Base-by-base conservation (phyloP, 2,888 invertebrate genomes). In the Andricus curvator region DNA sequence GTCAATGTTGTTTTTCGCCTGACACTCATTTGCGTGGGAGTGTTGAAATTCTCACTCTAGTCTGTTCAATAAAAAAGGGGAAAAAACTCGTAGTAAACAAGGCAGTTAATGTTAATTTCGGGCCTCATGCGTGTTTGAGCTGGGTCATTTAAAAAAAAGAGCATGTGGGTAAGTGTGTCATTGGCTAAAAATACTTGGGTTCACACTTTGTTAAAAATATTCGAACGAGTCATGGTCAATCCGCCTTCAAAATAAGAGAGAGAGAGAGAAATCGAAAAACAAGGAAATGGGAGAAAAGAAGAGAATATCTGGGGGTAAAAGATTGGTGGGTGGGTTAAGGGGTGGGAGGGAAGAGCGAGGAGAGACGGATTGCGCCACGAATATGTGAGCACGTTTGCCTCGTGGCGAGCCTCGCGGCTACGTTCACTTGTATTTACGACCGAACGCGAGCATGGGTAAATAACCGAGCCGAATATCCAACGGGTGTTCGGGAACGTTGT, bases 101-200 rank as follows among this genome's bases (percentile, higher is more conserved):
- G 51, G 29, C 25, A 51, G 70, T 48, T 13, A 74, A 15, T 70
- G 29, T 51, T 70, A 13, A 74, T 29, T 56, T n/a, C 37, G 33
- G 11, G 37, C 13, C 41, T n/a, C 20, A 67, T 67, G n/a, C 5
- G 37, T 67, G 41, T 37, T 37, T 70, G 17, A 4, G 17, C 29
- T 56, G 9, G 29, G 33, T 20, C n/a, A 56, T 25, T 25, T 8
- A 64, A 81, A 83, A 84, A 78, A 79, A 80, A 79, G 66, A 80
- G 83, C 82, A 85, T 80, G 81, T 84, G 82, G 82, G 82, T 85
- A 84, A 85, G 82, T 85, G 82, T 85, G 85, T 82, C 85, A 83
- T 78, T 77, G 82, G 78, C 84, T 84, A 85, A 83, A 85, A 85
- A 85, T 85, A 85, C 83, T 78, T 80, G 68, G 78, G 79, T 82